Conservation (phyloP, 2,797 vertebrate species). For the Taeniopygia guttata region DNA sequence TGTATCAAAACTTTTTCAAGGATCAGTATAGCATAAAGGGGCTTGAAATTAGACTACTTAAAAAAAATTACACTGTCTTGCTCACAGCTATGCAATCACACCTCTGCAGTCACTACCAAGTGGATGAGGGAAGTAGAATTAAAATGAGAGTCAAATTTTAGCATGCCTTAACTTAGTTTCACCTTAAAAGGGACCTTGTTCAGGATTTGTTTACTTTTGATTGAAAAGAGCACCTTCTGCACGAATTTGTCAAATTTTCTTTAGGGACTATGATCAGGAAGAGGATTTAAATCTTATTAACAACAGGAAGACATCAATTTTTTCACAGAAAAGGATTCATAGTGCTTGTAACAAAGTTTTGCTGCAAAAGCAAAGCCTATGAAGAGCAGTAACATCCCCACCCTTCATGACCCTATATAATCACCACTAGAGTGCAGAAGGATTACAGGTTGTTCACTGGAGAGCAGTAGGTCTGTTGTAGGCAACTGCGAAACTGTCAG, state of each 20-base stretch:
- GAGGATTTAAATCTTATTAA: slow-evolving; percentile 4
- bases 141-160: not conserved
- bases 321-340: not conserved
- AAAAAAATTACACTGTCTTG: slow-evolving; percentile 20
- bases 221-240: not conserved
- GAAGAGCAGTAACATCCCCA: not conserved
- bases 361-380: not conserved
- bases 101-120: not conserved
- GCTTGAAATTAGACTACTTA: slow-evolving; percentile 43
- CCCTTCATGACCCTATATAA: not conserved
- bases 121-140: not conserved
- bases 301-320: not conserved
- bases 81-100: not conserved
- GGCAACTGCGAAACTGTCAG: not conserved
- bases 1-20: not conserved
- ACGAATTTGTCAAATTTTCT: not conserved
- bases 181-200: not conserved
- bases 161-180: not conserved
- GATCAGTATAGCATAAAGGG: not conserved
- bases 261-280: not conserved
- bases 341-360: not conserved
- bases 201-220: not conserved
- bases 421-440: not conserved
- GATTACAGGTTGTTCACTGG: not conserved
- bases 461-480: not conserved